Percentiles rank a stretch among this genome's conserved stretches.
Conservation (phyloP, 2,113 vertebrate species). For the Paedocypris sp. region DNA sequence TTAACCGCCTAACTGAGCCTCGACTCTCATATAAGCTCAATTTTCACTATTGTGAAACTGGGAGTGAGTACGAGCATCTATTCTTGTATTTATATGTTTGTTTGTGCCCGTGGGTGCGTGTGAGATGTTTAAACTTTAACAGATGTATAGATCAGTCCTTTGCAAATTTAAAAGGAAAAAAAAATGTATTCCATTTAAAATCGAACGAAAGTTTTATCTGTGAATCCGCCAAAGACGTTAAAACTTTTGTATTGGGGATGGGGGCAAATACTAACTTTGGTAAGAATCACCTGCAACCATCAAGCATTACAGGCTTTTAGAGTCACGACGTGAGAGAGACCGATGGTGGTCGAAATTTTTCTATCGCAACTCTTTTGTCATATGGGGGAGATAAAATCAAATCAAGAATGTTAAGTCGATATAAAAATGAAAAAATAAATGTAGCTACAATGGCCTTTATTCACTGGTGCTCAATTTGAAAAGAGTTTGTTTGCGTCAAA, state of each 20-base stretch:
- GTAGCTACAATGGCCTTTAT: slow-evolving; percentile 51
- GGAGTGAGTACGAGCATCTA: neutral
- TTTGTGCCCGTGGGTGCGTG: neutral
- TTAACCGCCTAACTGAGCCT: slow-evolving; percentile 11
- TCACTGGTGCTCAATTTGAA: slow-evolving; percentile 53
- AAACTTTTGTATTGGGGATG: slow-evolving; percentile 36
- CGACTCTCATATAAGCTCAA: neutral
- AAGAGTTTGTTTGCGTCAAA: slow-evolving; percentile 20
- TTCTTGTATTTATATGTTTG: neutral
- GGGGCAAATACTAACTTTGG: neutral
- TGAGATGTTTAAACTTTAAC: neutral
- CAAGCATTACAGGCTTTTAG: neutral
- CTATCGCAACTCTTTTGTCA: slow-evolving; percentile 37
- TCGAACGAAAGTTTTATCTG: slow-evolving; percentile 39
- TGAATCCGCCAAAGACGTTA: slow-evolving; percentile 62
- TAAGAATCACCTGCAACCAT: slow-evolving; percentile 3
- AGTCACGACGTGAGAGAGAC: slow-evolving; percentile 9
- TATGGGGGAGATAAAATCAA: slow-evolving; percentile 27
- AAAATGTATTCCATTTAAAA: slow-evolving; percentile 18
- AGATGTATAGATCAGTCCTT: neutral
- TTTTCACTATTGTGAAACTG: neutral
- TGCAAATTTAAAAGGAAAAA: slow-evolving; percentile 5
- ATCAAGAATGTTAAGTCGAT: slow-evolving; percentile 46
- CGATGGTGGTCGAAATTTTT: slow-evolving; percentile 24
- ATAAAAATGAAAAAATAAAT: slow-evolving; percentile 29